Base-by-base conservation (phyloP, 2,113 vertebrate species). In the Zootoca vivipara region DNA sequence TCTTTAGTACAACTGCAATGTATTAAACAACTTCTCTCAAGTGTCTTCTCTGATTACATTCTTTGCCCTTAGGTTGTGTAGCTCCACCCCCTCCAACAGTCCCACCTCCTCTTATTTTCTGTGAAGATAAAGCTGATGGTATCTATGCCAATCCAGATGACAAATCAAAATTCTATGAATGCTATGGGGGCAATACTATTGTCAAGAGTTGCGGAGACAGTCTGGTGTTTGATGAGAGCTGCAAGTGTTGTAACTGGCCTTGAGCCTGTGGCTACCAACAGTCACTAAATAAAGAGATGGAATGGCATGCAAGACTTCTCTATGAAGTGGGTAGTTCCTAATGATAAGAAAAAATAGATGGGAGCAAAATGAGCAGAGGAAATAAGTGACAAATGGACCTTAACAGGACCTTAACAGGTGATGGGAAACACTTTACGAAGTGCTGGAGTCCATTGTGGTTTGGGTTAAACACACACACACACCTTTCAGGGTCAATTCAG, bases 201-300 rank as follows among this genome's bases (percentile, higher is more conserved):
- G 85, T 96, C 72, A 96, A 96, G 46, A 91, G 5, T 38, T 97
- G 97, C 91, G 96, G 96, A 84, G 87, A 96, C 0, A 96, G 96
- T 52, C 95, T 97, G 78, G 92, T 97, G 85, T 98, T 90, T 91
- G 82, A 86, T 38, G 96, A 97, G 64, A 87, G 78, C 85, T 97
- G 97, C 94, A 97, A 97, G 92, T 97, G 97, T 87, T 97, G 97
- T 89, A 81, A 96, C 92, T 97, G 93, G 92, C 95, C 95, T 72
- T 97, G 78, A 91, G 22, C 26, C 42, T 78, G 75, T 46, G 42
- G 10, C 40, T 78, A 78, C 26, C 75, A 52, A 28, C 12, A 46
- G 40, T 30, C 8, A 46, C 3, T 52, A 30, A 78, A 78, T 78
- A 78, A 78, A 78, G 40, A 78, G 40, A 46, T 78, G 40, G 28